Evolutionary conservation across 2,888 invertebrate species (phyloP).

Genomic region (Apodemia zela): DNA sequence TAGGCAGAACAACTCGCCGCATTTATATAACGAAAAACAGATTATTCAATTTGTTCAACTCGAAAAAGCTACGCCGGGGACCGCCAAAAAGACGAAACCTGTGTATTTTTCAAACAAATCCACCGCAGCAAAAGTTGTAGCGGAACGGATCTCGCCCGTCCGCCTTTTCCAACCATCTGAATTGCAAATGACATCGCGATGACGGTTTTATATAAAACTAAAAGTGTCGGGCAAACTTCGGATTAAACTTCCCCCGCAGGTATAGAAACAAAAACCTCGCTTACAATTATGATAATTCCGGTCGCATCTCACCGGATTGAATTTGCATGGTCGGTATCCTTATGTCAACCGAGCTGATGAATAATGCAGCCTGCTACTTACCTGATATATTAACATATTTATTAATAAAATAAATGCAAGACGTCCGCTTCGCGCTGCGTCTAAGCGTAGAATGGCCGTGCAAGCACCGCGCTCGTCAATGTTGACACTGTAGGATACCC

Average conservation of each 20-base stretch:
- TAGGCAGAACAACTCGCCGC: slow-evolving; percentile 31
- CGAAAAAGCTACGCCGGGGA: slow-evolving; percentile 49
- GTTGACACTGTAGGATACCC: slow-evolving; percentile 55
- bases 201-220: slow-evolving; percentile 75
- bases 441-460: slow-evolving; percentile 44
- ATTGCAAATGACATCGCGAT: slow-evolving; percentile 75
- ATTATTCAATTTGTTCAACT: slow-evolving; percentile 68
- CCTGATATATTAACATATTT: slow-evolving; percentile 77
- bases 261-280: slow-evolving; percentile 78
- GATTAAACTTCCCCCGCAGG: slow-evolving; percentile 74
- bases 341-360: slow-evolving; percentile 77
- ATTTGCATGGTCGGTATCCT: slow-evolving; percentile 75
- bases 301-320: slow-evolving; percentile 74
- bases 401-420: slow-evolving; percentile 79
- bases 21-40: slow-evolving; percentile 35
- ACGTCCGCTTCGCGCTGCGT: slow-evolving; percentile 54
- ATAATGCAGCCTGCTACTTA: slow-evolving; percentile 77
- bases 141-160: slow-evolving; percentile 53
- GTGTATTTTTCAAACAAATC: slow-evolving; percentile 74
- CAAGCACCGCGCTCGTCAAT: slow-evolving; percentile 35
- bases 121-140: slow-evolving; percentile 57
- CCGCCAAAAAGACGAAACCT: slow-evolving; percentile 54
- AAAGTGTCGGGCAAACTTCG: slow-evolving; percentile 78
- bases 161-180: slow-evolving; percentile 76
- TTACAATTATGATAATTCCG: slow-evolving; percentile 78